phyloP scores from a whole-genome alignment of 2,113 vertebrate species.

The Oncorhynchus masou region DNA sequence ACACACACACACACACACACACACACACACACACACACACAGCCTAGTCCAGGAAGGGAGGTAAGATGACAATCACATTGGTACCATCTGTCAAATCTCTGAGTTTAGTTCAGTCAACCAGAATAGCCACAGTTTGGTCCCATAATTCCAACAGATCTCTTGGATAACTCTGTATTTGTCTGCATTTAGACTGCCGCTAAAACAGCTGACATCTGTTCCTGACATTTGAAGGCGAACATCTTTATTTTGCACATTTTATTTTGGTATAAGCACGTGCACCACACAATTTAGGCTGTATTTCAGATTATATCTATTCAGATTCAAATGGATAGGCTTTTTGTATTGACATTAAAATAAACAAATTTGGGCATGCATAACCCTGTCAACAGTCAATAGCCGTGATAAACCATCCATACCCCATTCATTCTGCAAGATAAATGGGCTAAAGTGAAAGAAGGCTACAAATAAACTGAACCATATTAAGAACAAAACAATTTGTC shows the following conservation, averaged over 20 bases:
- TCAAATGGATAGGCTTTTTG: not conserved
- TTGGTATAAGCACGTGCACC: not conserved
- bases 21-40: not conserved
- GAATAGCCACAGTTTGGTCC: not conserved
- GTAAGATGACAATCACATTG: not conserved
- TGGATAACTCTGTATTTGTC: not conserved
- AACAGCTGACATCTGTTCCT: not conserved
- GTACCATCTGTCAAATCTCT: slow-evolving; percentile 25
- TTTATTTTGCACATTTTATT: not conserved
- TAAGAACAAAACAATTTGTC: not conserved
- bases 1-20: not conserved
- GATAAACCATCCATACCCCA: not conserved
- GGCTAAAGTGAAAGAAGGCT: not conserved
- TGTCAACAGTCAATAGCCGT: not conserved
- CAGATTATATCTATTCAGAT: not conserved
- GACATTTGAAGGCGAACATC: not conserved
- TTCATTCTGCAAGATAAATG: not conserved
- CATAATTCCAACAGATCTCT: not conserved
- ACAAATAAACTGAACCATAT: not conserved
- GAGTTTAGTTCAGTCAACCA: slow-evolving; percentile 14
- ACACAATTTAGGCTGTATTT: not conserved
- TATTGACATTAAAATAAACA: not conserved
- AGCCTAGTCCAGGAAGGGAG: not conserved
- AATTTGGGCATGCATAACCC: not conserved
- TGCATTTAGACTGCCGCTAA: not conserved